Base-by-base conservation (phyloP, 1,140 invertebrate species). In the Trichonephila clavipes region DNA sequence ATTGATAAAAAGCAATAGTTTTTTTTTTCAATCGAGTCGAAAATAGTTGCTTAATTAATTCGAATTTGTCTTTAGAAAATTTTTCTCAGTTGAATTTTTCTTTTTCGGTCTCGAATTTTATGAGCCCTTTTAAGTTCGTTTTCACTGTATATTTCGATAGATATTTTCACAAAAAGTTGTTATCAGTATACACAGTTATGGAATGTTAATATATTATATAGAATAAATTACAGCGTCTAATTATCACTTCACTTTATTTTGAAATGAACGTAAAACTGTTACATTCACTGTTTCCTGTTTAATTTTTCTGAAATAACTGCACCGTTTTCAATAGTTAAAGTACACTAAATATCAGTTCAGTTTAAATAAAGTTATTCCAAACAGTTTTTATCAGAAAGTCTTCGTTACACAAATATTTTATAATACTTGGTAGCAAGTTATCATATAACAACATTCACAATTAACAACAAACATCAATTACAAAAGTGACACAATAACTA, bases 401-500 rank as follows among this genome's bases (percentile, higher is more conserved):
- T 40, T 18, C 6, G 24, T 77, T 77, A 77, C 28, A 77, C 28
- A 77, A 77, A 34, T 34, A 18, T 34, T 5, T 18, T 34, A 34
- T 34, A 77, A 77, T 28, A 77, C 72, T 77, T 34, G 34, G 14
- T 40, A 34, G 12, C 28, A 77, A 77, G 72, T 34, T 7, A 77
- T 24, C 66, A 69, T 69, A 10, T 51, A 51, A 51, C 51, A 69
- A 77, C 28, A 77, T 7, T 40, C 28, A 40, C 16, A 34, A 18
- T 34, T 77, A 77, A 40, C 72, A 34, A 77, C 28, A 19, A 77
- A 77, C 72, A 77, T 40, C 72, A 77, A 77, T 77, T 40, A 77
- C 72, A 77, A 34, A 77, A 77, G 18, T 40, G 10, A 77, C 66
- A 77, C 14, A 18, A 34, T 28, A 34, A 34, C 18, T 77, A 72